phyloP scores from a whole-genome alignment of 2,888 invertebrate species.

The Agrilus biguttatus region DNA sequence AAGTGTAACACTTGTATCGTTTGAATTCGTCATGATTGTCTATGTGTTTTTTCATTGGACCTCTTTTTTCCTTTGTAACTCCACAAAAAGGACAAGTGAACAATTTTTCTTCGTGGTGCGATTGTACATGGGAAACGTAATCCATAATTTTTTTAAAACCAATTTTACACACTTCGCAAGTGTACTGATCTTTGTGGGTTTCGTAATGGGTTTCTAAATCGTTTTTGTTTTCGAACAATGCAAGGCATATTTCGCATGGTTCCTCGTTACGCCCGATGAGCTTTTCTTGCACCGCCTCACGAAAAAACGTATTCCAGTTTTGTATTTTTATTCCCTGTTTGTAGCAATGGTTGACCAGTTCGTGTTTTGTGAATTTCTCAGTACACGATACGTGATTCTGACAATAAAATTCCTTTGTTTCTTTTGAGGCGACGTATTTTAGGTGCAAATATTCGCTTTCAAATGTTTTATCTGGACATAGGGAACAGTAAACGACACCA shows the following conservation, averaged over 20 bases:
- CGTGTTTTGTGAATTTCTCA: constrained; percentile 3
- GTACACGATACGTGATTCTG: constrained; percentile 4
- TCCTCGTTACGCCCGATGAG: constrained; percentile 2
- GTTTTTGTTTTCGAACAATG: constrained; percentile 20
- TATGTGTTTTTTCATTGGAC: constrained; percentile 23
- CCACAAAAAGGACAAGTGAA: constrained; percentile 28
- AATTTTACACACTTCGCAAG: constrained; percentile 25
- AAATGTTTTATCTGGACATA: too few relatives aligned
- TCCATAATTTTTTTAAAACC: constrained; percentile 27
- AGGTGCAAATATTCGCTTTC: too few relatives aligned
- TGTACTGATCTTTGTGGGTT: constrained; percentile 26
- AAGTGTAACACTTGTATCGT: too few relatives aligned
- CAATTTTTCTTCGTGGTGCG: constrained; percentile 22
- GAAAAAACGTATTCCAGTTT: constrained; percentile 5
- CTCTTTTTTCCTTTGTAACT: constrained; percentile 21
- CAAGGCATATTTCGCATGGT: constrained; percentile 26
- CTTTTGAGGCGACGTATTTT: too few relatives aligned
- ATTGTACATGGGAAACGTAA: constrained; percentile 24
- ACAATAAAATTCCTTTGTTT: constrained; percentile 3
- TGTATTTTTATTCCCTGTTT: constrained; percentile 2
- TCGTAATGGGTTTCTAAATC: constrained; percentile 26
- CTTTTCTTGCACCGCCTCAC: constrained; percentile 4
- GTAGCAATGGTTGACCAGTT: constrained; percentile 5
- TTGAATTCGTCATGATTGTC: too few relatives aligned
- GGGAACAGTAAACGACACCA: too few relatives aligned